Percentiles rank a stretch among this genome's conserved stretches.
Conservation (phyloP, 1,140 invertebrate species). For the Acyrthosiphon pisum region DNA sequence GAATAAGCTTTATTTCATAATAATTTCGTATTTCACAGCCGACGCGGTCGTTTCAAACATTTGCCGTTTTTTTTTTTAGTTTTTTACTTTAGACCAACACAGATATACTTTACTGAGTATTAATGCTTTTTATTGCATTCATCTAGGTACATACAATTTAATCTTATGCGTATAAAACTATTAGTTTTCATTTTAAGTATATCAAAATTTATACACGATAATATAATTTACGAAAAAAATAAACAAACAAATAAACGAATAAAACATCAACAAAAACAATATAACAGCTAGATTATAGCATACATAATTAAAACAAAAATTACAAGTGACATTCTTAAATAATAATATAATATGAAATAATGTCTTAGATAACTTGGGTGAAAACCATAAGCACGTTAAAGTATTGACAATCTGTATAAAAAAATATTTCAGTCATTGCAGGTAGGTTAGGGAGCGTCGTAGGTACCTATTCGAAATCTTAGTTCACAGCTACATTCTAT, state of each 20-base stretch:
- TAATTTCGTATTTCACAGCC: background rate
- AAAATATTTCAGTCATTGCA: constrained; percentile 28
- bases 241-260: background rate
- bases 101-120: background rate
- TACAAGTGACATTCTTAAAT: background rate
- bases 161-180: constrained; percentile 18
- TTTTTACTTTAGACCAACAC: background rate
- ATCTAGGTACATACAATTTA: constrained; percentile 18
- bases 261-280: constrained; percentile 48
- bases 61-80: background rate
- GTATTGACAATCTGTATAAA: background rate
- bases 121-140: constrained; percentile 35
- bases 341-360: background rate
- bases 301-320: background rate
- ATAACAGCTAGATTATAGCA: background rate
- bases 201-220: constrained; percentile 24
- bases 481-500: background rate
- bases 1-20: background rate
- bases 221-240: constrained; percentile 28
- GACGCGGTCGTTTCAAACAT: background rate
- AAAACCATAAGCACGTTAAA: background rate
- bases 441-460: background rate
- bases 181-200: constrained; percentile 1
- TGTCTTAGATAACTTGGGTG: background rate
- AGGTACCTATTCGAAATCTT: background rate